Conservation (phyloP, 1,140 invertebrate species). For the Leptinotarsa undecemlineata region DNA sequence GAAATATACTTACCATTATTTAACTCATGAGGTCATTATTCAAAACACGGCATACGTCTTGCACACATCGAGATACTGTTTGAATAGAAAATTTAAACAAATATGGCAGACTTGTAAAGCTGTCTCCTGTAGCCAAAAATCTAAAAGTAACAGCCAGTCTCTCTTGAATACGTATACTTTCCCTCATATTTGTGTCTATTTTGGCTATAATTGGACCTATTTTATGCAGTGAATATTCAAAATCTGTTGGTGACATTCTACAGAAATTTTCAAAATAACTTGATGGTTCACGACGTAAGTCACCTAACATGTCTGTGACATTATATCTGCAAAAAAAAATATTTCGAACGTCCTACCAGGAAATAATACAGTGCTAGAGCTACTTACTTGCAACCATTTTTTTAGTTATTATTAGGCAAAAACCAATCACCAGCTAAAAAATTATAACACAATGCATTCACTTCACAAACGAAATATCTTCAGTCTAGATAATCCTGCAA, state of each 20-base stretch:
- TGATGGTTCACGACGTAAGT: constrained; percentile 38
- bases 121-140: too few relatives aligned
- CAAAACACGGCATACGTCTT: constrained; percentile 20
- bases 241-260: too few relatives aligned
- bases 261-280: constrained; percentile 32
- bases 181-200: too few relatives aligned
- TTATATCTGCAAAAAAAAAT: constrained; percentile 37
- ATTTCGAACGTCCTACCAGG: neutral
- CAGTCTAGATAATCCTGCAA: neutral
- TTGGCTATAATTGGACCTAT: too few relatives aligned
- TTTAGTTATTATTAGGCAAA: constrained; percentile 31
- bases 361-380: too few relatives aligned
- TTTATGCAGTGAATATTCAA: too few relatives aligned
- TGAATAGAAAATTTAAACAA: constrained; percentile 48
- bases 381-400: constrained; percentile 23
- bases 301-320: constrained; percentile 28
- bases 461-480: neutral
- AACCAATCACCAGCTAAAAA: neutral
- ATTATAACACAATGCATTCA: constrained; percentile 1
- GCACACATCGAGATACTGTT: constrained; percentile 40
- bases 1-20: constrained; percentile 12
- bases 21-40: constrained; percentile 10
- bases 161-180: too few relatives aligned
- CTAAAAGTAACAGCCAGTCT: too few relatives aligned
- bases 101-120: constrained; percentile 44